These are phyloP conservation scores for Zosterops japonicus DNA, from an alignment of 2,113 vertebrate species.

Conservation along the genomic window DNA sequence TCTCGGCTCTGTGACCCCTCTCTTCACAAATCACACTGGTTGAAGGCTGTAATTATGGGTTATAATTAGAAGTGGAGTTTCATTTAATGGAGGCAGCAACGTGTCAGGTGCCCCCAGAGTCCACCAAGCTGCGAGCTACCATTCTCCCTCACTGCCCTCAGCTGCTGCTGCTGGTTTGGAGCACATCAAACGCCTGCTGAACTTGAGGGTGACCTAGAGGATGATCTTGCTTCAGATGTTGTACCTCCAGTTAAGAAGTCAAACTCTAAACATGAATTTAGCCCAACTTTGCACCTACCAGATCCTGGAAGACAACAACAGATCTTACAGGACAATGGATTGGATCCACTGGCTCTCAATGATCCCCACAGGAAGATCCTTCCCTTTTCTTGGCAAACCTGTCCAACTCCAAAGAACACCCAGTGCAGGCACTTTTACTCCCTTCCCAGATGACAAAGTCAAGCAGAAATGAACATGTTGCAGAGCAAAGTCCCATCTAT, in stretches of 20 bases:
- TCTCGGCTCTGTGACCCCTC: slow-evolving; percentile 13
- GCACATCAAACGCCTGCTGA: background rate
- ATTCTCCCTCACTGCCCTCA: background rate
- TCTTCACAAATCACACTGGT: slow-evolving; percentile 45
- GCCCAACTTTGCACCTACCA: background rate
- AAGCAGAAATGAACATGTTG: background rate
- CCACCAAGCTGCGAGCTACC: background rate
- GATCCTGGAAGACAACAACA: background rate
- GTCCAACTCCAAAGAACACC: background rate
- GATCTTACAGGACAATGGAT: background rate
- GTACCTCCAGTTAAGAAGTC: background rate
- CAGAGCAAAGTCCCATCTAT: background rate
- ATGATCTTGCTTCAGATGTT: background rate
- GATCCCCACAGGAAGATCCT: background rate
- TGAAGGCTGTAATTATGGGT: slow-evolving; percentile 64
- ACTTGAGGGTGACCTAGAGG: background rate
- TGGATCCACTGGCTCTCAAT: background rate
- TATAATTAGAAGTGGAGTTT: slow-evolving; percentile 61
- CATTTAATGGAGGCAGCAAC: slow-evolving; percentile 31
- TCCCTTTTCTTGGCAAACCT: background rate
- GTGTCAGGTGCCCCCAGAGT: background rate
- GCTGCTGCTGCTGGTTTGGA: background rate
- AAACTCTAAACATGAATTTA: background rate
- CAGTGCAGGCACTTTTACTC: background rate
- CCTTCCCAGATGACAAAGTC: background rate